Base-by-base conservation (phyloP, 2,888 invertebrate species). In the Pimpla rufipes region DNA sequence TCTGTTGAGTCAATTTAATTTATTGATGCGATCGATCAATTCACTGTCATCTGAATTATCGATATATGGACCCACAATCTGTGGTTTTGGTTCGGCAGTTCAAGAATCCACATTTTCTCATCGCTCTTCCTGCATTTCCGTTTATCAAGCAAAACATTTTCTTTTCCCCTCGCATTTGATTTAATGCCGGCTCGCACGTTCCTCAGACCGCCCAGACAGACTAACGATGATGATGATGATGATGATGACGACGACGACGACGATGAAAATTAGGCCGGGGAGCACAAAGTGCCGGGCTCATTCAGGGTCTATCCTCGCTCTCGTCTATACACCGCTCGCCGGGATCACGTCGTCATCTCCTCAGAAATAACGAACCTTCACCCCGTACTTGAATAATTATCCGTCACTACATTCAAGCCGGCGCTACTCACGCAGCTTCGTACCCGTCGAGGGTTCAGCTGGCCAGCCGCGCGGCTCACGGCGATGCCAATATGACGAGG, bases 311-410 rank as follows among this genome's bases (percentile, higher is more conserved):
- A n/a, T 42, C 13, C 42, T 42, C 13, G 40, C 18, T 42, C 42
- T 18, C 8, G 59, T 35, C 59, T 16, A 5, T 29, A 5, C 29
- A 3, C 29, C 13, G 23, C 29, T 10, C 8, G 23, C 18, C 11
- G 57, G 23, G 37, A 62, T 64, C 64, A n/a, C 64, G 64, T 64
- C 64, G 42, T 64, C 42, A 59, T 66, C 42, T 21, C 21, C 21
- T 21, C 21, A 42, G 21, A 40, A 70, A 52, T 52, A 70, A 70
- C 52, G 52, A 70, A 52, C 37, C 18, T 13, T 21, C 50, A 37
- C 10, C 37, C 35, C 40, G 18, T 37, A 18, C 52, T 55, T 37
- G 40, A 55, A 70, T 70, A 68, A 68, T 52, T 50, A 52, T 68
- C 29, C 66, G n/a, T 67, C 47, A 8, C 47, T 47, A 47, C 37